Conservation (phyloP, 2,888 invertebrate species). For the Lithophane leautieri region DNA sequence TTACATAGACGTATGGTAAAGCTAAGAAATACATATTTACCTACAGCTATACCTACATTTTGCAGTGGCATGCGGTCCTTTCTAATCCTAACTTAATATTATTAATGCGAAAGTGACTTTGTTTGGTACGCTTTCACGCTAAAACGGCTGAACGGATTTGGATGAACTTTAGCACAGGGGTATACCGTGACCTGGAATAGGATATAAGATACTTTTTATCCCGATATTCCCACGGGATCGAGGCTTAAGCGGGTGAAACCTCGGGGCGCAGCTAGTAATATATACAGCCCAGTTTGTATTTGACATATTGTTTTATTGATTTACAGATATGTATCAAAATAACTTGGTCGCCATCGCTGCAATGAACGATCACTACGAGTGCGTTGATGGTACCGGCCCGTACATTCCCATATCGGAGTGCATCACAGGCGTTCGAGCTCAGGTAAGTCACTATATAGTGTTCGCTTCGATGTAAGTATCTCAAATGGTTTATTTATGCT, state of each 20-base stretch:
- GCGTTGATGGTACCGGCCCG: conserved; percentile 91
- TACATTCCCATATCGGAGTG: conserved; percentile 98
- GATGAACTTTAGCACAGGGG: too few species aligned
- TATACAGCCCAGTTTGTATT: background rate
- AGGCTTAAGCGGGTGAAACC: too few species aligned
- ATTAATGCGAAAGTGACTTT: too few species aligned
- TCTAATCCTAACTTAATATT: too few species aligned
- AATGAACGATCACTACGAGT: conserved; percentile 73
- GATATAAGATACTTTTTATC: too few species aligned
- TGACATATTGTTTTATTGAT: conserved; percentile 26
- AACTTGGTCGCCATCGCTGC: conserved; percentile 65
- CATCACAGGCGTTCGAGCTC: conserved; percentile 93
- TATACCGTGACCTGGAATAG: too few species aligned
- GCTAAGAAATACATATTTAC: background rate
- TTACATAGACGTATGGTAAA: background rate
- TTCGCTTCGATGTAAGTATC: background rate
- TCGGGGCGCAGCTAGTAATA: background rate
- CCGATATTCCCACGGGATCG: too few species aligned
- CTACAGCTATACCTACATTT: background rate
- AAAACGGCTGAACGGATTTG: too few species aligned
- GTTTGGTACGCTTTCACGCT: too few species aligned
- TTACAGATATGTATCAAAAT: conserved; percentile 77
- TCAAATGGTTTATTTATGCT: background rate
- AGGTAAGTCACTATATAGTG: conserved; percentile 78
- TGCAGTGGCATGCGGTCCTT: background rate